Conservation (phyloP, 2,888 invertebrate species). For the Harpalus rufipes region DNA sequence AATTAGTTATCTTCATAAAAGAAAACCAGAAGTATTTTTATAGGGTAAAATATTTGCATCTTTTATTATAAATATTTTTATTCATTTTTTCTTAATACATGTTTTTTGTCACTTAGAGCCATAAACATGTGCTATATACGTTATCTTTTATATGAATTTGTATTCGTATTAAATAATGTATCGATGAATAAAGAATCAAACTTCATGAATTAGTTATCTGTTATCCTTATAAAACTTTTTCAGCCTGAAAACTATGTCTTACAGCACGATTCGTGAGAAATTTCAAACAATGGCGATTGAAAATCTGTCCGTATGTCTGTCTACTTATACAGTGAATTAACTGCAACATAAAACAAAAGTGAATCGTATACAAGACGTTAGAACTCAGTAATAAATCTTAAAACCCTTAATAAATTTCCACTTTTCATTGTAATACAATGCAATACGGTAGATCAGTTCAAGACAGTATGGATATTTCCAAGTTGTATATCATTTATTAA, state of each 20-base stretch:
- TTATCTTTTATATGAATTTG: too few relatives aligned
- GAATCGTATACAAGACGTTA: slow-evolving; percentile 31
- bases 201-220: not conserved
- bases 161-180: too few relatives aligned
- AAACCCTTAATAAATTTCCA: slow-evolving; percentile 53
- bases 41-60: too few relatives aligned
- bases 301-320: slow-evolving; percentile 56
- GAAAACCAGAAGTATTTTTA: not conserved
- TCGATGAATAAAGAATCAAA: not conserved
- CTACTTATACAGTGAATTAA: slow-evolving; percentile 55
- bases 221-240: not conserved
- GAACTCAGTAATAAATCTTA: slow-evolving; percentile 50
- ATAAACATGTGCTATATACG: too few relatives aligned
- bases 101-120: not conserved
- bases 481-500: slow-evolving; percentile 1
- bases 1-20: not conserved
- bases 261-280: slow-evolving; percentile 56
- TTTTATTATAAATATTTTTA: too few relatives aligned
- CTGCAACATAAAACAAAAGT: slow-evolving; percentile 51
- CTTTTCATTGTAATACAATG: slow-evolving; percentile 58
- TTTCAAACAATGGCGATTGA: slow-evolving; percentile 58
- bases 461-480: not conserved
- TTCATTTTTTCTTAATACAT: not conserved
- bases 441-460: not conserved
- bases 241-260: slow-evolving; percentile 39